Conservation (phyloP, 2,113 vertebrate species). For the Calyptommatus sinebrachiatus region DNA sequence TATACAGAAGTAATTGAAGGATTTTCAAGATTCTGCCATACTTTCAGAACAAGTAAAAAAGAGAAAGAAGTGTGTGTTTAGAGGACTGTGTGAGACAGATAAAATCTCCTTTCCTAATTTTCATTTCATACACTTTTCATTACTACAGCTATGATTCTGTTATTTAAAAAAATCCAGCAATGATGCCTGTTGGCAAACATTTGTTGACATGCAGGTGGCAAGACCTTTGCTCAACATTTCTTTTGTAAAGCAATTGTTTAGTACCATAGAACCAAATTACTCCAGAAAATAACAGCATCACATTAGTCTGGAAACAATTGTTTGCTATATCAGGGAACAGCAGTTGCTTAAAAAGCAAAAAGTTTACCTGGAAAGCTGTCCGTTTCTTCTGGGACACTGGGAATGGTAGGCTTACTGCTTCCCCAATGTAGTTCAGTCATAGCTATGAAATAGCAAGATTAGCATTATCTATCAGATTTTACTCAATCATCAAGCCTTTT, state of each 20-base stretch:
- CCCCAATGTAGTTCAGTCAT: constrained; percentile 46
- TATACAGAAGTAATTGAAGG: background rate
- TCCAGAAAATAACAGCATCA: background rate
- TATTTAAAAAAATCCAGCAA: background rate
- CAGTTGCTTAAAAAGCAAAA: constrained; percentile 1
- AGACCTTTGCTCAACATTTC: background rate
- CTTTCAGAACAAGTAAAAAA: background rate
- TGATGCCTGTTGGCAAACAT: background rate
- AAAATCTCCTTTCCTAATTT: background rate
- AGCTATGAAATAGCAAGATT: constrained; percentile 23
- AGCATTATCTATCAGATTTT: no score
- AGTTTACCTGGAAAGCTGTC: constrained; percentile 48
- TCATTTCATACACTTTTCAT: background rate
- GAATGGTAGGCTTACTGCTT: constrained; percentile 25
- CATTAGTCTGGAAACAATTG: constrained; percentile 4
- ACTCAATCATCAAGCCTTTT: no score
- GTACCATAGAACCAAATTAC: background rate
- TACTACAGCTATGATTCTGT: background rate
- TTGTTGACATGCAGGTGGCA: background rate
- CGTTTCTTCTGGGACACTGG: constrained; percentile 35
- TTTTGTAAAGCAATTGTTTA: background rate
- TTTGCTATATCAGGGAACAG: background rate
- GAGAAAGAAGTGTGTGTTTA: background rate
- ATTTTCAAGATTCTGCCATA: background rate
- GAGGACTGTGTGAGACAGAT: background rate